phyloP scores from a whole-genome alignment of 2,888 invertebrate species.

The Stenchaetothrips biformis region DNA sequence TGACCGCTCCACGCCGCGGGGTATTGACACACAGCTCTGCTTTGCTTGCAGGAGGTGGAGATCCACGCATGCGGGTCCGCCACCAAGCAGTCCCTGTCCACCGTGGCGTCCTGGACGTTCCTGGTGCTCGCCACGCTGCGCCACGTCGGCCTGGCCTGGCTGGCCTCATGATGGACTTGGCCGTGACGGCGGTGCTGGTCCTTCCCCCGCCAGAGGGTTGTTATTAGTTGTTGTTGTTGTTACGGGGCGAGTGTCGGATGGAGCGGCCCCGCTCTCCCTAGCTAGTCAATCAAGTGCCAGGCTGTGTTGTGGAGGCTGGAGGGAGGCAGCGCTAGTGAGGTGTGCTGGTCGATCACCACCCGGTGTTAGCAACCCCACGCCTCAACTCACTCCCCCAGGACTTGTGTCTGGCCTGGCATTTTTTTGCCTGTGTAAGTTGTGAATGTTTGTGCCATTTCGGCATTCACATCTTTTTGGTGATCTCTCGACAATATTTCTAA shows the following conservation, averaged over 20 bases:
- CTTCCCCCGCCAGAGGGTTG: neutral
- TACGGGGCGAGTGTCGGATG: neutral
- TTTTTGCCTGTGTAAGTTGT: neutral
- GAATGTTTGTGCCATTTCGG: neutral
- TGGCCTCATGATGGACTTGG: neutral
- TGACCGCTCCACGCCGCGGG: neutral
- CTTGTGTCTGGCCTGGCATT: neutral
- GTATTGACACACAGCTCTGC: neutral
- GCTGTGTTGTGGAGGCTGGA: no score
- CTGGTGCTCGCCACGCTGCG: slow-evolving; percentile 13
- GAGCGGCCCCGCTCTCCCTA: neutral
- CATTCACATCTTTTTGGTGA: slow-evolving; percentile 7
- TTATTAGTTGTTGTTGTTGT: no score
- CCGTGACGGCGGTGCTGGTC: neutral
- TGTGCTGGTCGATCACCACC: no score
- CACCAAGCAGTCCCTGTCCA: slow-evolving; percentile 30
- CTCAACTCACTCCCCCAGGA: neutral
- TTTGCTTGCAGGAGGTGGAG: slow-evolving; percentile 47
- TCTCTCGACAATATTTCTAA: slow-evolving; percentile 16
- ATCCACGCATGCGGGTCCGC: slow-evolving; percentile 46
- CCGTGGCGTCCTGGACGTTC: slow-evolving; percentile 11
- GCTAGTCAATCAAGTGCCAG: neutral
- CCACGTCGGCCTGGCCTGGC: slow-evolving; percentile 6
- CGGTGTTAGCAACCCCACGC: no score
- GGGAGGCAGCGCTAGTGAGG: no score